Base-by-base conservation (phyloP, 2,113 vertebrate species). In the Martes martes region DNA sequence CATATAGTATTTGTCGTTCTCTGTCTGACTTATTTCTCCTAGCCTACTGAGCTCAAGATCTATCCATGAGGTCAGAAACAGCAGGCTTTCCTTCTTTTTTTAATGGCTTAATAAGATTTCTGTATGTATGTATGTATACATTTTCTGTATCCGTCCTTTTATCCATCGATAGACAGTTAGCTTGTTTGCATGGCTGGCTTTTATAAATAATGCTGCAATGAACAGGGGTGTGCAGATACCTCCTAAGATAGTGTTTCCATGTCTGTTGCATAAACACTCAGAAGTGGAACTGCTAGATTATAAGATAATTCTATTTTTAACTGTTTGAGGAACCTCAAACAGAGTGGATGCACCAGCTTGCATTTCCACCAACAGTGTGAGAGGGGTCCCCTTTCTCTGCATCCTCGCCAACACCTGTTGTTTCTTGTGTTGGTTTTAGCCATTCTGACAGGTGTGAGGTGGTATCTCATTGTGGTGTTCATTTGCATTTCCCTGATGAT, bases 161-260 rank as follows among this genome's bases (percentile, higher is more conserved):
- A 31, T 33, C 39, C 6, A 6, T 7, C 1, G 16, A 45, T 11
- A 15, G 36, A 31, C 39, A 19, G 9, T 61, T 42, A 21, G 76
- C 59, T 9, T 28, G 14, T 15, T 42, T 42, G 47, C 63, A 4
- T 0, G 10, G 33, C 45, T 10, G 24, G 24, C 11, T 2, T 0
- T 4, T 42, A 11, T 11, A 23, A 31, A 67, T 7, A 23, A 1
- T 2, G 4, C 24, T 47, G 4, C 61, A 15, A 10, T 23, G 24
- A 31, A 39, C 24, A 23, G 2, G n/a, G 45, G 16, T 26, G 10
- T 52, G 45, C 45, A 50, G 31, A 15, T 50, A 16, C 15, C 61
- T 86, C 28, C 24, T 50, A 24, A 47, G 45, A 15, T 10, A 50
- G 36, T 31, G 24, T 19, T 50, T n/a, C 33, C 42, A 23, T n/a